Evolutionary conservation across 2,888 invertebrate species (phyloP), one percentile per base, ranked within the genome.

Genomic region (Cotesia congregata): DNA sequence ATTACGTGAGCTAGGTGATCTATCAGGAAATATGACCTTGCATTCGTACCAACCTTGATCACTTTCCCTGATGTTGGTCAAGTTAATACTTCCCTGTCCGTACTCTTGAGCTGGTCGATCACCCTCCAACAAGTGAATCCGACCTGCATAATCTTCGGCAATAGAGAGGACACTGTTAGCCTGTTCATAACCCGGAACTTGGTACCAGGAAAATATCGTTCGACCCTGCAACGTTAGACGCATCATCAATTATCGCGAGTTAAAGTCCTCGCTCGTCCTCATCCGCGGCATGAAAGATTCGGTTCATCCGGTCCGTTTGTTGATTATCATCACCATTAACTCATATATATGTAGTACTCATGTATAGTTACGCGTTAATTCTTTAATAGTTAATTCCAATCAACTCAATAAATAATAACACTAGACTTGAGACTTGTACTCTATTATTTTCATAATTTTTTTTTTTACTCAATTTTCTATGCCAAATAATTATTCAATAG

Each of bases 21-120:
- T 93, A 90, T 97, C 96, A 79, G 97, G 95, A 89, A 96, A 97
- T 86, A 94, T 92, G 80, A 97, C 94, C 87, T 93, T 94, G 90
- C 98, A 98, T 90, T 96, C 95, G 90, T 96, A 98, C 93, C 96
- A 95, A 82, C 97, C 98, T 85, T 95, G 94, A 90, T 98, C 98
- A 72, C 95, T 93, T 90, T 96, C 96, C 80, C 95, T 92, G 83
- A 97, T 96, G 82, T 95, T 93, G 76, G 95, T 96, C 81, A 98
- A 91, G 91, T 97, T 97, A 83, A 97, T 93, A 83, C 95, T 94
- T 83, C 94, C 95, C 82, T 92, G 91, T 20, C 94, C 94, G 78
- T 90, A 91, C 39, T 91, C 91, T 78, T 92, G 91, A 78, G 93
- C 93, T 71, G 91, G 91, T 78, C 90, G 88, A 80, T 50, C 50